phyloP scores from a whole-genome alignment of 2,888 invertebrate genomes.

The Athalia circularis region DNA sequence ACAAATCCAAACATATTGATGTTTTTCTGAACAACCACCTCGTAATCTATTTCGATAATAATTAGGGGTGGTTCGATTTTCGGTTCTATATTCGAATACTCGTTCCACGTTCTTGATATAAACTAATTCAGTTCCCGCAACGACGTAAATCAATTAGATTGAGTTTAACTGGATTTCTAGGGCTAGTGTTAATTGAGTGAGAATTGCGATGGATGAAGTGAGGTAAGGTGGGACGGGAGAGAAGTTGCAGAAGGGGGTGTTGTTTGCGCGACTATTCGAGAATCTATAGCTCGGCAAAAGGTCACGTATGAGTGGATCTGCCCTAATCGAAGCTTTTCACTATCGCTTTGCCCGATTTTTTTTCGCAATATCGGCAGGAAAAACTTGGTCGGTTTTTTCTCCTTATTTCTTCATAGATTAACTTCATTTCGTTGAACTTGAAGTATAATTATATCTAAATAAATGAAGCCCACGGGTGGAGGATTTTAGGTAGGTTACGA shows the following conservation, averaged over 20 bases:
- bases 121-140: slow-evolving; percentile 38
- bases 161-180: slow-evolving; percentile 48
- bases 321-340: background rate
- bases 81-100: slow-evolving; percentile 9
- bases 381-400: too few relatives aligned
- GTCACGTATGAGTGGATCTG: too few relatives aligned
- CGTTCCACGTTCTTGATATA: slow-evolving; percentile 32
- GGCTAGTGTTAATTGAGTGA: slow-evolving; percentile 47
- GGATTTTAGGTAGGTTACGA: slow-evolving; percentile 4
- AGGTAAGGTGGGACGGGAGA: too few relatives aligned
- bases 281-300: background rate
- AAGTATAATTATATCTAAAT: too few relatives aligned
- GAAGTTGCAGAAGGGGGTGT: background rate
- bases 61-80: too few relatives aligned
- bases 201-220: slow-evolving; percentile 37
- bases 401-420: too few relatives aligned
- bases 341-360: background rate
- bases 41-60: too few relatives aligned
- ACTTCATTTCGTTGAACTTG: too few relatives aligned
- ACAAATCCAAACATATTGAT: too few relatives aligned
- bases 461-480: background rate
- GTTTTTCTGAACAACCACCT: too few relatives aligned
- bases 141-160: slow-evolving; percentile 48
- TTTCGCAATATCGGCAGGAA: background rate
- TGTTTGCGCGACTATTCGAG: slow-evolving; percentile 42